Percentiles rank a stretch among this genome's conserved stretches.
Conservation (phyloP, 1,140 invertebrate species). For the Goniozus legneri region DNA sequence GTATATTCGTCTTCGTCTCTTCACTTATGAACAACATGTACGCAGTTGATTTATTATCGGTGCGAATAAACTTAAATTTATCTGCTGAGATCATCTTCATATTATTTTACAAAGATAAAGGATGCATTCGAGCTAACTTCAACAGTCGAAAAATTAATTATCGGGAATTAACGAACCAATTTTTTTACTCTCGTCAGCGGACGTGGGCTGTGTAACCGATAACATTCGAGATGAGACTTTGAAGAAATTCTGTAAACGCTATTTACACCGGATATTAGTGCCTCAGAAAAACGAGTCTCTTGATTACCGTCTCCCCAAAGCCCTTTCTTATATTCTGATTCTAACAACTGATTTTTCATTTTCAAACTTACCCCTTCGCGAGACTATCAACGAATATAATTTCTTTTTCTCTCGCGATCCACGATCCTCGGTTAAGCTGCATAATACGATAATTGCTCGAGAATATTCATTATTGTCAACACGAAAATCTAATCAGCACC, state of each 20-base stretch:
- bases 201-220: conserved; percentile 7
- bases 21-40: neutral
- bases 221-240: conserved; percentile 11
- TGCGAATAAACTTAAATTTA: neutral
- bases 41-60: neutral
- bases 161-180: conserved; percentile 11
- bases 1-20: neutral
- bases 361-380: neutral
- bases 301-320: neutral
- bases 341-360: neutral
- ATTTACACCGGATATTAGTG: conserved; percentile 40
- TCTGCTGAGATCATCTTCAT: neutral
- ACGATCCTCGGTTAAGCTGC: neutral
- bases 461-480: conserved; percentile 44
- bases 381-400: neutral
- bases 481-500: conserved; percentile 43
- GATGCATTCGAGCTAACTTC: too few relatives aligned
- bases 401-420: neutral
- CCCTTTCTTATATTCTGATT: neutral
- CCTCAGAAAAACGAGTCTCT: conserved; percentile 30
- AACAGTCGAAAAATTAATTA: neutral
- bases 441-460: neutral
- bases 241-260: conserved; percentile 4
- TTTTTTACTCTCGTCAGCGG: conserved; percentile 9
- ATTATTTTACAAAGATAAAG: too few relatives aligned